phyloP scores from a whole-genome alignment of 1,140 invertebrate species.

The Drosophila navojoa region DNA sequence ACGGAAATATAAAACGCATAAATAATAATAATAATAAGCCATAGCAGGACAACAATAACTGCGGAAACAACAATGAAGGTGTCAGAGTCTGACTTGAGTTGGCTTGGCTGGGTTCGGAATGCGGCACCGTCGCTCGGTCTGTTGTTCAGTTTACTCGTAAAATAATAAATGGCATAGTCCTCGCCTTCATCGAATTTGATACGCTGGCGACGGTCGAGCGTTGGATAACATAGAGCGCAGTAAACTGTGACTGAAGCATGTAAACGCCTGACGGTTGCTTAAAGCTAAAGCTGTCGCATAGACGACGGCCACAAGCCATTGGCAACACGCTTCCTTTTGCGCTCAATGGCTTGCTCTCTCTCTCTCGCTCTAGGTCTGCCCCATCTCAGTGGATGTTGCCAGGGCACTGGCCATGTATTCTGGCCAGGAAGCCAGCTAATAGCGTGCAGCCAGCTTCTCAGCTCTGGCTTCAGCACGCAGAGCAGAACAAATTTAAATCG shows the following conservation, averaged over 20 bases:
- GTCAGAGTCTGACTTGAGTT: constrained; percentile 2
- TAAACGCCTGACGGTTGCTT: constrained; percentile 51
- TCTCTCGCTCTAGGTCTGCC: background rate
- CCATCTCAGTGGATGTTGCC: constrained; percentile 34
- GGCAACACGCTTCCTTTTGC: background rate
- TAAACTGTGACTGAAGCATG: constrained; percentile 65
- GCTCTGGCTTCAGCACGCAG: constrained; percentile 4
- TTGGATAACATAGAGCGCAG: constrained; percentile 56
- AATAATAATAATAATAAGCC: constrained; percentile 82
- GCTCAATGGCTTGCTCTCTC: background rate
- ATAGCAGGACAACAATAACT: constrained; percentile 38
- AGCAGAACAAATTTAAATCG: constrained; percentile 60
- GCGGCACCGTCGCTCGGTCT: constrained; percentile 16
- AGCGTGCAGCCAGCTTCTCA: constrained; percentile 44
- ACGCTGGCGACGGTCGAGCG: constrained; percentile 33
- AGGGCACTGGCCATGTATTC: constrained; percentile 21
- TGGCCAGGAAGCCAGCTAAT: constrained; percentile 63
- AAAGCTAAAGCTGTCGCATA: constrained; percentile 52
- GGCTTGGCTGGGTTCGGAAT: constrained; percentile 28
- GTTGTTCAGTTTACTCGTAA: constrained; percentile 64
- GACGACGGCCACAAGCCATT: constrained; percentile 16
- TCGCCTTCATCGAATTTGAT: constrained; percentile 72
- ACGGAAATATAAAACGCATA: constrained; percentile 82
- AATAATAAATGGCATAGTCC: constrained; percentile 74
- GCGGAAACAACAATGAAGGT: constrained; percentile 52